Base-by-base conservation (phyloP, 2,888 invertebrate genomes). In the Phytoseiulus persimilis region DNA sequence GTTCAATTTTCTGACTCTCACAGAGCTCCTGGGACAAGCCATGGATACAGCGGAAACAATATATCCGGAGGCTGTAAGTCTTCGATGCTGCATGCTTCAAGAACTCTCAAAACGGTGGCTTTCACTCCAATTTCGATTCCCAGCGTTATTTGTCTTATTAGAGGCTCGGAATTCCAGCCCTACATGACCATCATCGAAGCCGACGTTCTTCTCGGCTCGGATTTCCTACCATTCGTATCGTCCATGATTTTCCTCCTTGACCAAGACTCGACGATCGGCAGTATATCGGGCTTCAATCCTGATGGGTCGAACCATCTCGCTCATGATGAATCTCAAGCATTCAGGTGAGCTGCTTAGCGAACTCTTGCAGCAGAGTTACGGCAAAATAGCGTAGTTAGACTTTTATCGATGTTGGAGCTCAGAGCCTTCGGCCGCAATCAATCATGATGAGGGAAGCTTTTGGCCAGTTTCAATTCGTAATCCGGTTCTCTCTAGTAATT, bases 121-220 rank as follows among this genome's bases (percentile, higher is more conserved):
- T 39, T 39, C 9, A 9, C 39, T 39, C 39, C 3, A 3, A 39
- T 39, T 39, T 39, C n/a, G 39, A 39, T 39, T 39, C 39, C 39
- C 5, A 39, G 39, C 9, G 39, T n/a, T n/a, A n/a, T n/a, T n/a
- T n/a, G n/a, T n/a, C n/a, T n/a, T n/a, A n/a, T n/a, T n/a, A n/a
- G 39, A 39, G 39, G 9, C 39, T 39, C 39, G 9, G 9, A 39
- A 3, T 91, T 91, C 31, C 92, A 94, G 93, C 92, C 92, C 83
- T 92, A 93, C 90, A 91, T 93, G 83, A 93, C 94, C 32, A 92
- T 94, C 0, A 92, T 94, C 46, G 94, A 94, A 91, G 94, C 94
- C 91, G 94, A 94, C 90, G 91, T 94, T 39, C 92, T 94, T 32
- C 91, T 94, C 84, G 92, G 93, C 2, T 93, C 93, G n/a, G 94